These are phyloP conservation scores for Spinibarbus caldwelli DNA, from an alignment of 2,797 vertebrate species.

Conservation along the genomic window DNA sequence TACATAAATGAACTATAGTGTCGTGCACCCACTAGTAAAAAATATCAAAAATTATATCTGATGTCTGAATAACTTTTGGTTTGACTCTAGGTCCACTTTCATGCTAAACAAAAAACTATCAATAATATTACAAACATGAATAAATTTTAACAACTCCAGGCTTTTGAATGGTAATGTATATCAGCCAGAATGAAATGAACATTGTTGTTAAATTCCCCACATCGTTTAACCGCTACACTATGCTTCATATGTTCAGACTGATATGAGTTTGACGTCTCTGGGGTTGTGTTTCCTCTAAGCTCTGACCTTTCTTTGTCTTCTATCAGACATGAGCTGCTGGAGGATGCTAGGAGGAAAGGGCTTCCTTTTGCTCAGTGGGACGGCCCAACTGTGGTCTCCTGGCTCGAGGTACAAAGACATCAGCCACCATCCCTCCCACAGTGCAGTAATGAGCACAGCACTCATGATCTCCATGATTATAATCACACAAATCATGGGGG, in stretches of 20 bases:
- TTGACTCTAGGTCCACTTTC: not conserved
- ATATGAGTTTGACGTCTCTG: not conserved
- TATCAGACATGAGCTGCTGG: constrained; percentile 90
- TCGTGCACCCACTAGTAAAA: too few relatives aligned
- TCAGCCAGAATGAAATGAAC: not conserved
- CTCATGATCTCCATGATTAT: constrained; percentile 40
- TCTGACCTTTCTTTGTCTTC: constrained; percentile 26
- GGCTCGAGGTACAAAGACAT: constrained; percentile 86
- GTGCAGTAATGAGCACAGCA: constrained; percentile 36
- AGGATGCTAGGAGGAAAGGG: constrained; percentile 92
- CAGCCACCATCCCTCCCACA: constrained; percentile 5
- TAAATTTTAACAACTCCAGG: not conserved
- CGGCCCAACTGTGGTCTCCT: constrained; percentile 94
- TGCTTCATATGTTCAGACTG: constrained; percentile 6
- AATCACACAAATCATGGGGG: constrained; percentile 47
- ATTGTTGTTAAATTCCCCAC: not conserved
- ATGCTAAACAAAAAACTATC: not conserved
- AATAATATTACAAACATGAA: not conserved
- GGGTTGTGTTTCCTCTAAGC: not conserved
- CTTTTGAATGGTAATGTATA: not conserved
- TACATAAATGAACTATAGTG: too few relatives aligned
- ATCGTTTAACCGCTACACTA: not conserved
- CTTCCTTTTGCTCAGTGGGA: constrained; percentile 96
- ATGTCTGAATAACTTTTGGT: too few relatives aligned
- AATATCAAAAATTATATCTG: too few relatives aligned